Evolutionary conservation across 2,797 vertebrate species (phyloP).

Genomic region (Tapirus indicus): DNA sequence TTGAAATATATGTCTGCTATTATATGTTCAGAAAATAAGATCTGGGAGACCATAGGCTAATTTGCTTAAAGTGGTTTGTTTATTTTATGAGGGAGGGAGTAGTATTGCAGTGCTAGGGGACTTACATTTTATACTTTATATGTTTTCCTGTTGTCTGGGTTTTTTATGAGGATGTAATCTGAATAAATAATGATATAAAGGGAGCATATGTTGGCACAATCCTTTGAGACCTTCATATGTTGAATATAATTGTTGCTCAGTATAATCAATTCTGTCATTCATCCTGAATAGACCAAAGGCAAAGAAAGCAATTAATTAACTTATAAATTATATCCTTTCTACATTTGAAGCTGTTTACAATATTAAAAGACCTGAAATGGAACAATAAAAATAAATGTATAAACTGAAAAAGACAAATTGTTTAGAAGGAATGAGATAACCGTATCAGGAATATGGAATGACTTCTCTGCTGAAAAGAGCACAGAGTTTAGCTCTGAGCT

Average conservation of each 20-base stretch:
- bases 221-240: slow-evolving; percentile 39
- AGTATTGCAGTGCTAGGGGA: not conserved
- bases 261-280: slow-evolving; percentile 59
- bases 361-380: slow-evolving; percentile 62
- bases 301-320: slow-evolving; percentile 71
- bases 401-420: slow-evolving; percentile 52
- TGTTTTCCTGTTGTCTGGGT: slow-evolving; percentile 28
- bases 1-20: slow-evolving; percentile 52
- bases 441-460: not conserved
- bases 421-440: slow-evolving; percentile 13
- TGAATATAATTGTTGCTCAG: slow-evolving; percentile 49
- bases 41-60: not conserved
- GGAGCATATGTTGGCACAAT: not conserved
- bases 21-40: slow-evolving; percentile 42
- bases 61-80: slow-evolving; percentile 42
- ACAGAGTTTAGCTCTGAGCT: slow-evolving; percentile 29
- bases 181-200: slow-evolving; percentile 63
- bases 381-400: slow-evolving; percentile 63
- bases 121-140: slow-evolving; percentile 36
- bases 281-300: slow-evolving; percentile 64
- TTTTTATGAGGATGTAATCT: slow-evolving; percentile 37
- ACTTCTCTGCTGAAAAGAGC: not conserved
- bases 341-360: slow-evolving; percentile 40
- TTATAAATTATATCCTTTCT: slow-evolving; percentile 64
- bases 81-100: not conserved